These are phyloP conservation scores for Sminthurides aquaticus DNA, from an alignment of 2,888 invertebrate species.

Conservation along the genomic window DNA sequence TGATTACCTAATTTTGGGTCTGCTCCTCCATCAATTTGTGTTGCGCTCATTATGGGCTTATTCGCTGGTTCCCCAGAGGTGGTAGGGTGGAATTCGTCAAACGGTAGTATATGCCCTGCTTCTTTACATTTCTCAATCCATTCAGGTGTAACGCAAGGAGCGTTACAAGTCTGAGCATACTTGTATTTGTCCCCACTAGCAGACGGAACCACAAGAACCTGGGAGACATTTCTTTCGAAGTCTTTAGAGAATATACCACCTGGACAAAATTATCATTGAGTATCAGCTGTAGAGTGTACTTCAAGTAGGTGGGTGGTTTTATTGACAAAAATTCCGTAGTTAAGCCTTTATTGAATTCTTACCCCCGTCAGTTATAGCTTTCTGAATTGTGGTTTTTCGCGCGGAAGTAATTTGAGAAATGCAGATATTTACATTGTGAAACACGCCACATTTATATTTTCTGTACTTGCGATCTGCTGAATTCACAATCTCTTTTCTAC, in stretches of 20 bases:
- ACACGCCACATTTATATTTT: conserved; percentile 59
- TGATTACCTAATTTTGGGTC: too few species aligned
- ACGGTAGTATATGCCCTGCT: conserved; percentile 61
- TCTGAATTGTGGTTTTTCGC: conserved; percentile 60
- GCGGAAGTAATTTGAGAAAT: conserved; percentile 63
- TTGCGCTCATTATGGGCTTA: neutral
- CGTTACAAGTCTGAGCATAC: conserved; percentile 53
- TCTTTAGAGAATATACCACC: conserved; percentile 56
- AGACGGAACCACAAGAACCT: conserved; percentile 53
- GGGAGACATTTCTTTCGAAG: conserved; percentile 51
- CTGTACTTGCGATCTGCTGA: conserved; percentile 61
- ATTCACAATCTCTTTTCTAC: conserved; percentile 55
- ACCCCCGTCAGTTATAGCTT: conserved; percentile 65
- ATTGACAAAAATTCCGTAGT: neutral
- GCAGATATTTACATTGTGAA: conserved; percentile 69
- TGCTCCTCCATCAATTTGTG: conserved; percentile 8
- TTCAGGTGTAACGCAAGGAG: conserved; percentile 63
- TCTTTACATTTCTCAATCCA: conserved; percentile 76
- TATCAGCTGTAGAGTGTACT: too few species aligned
- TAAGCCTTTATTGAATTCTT: conserved; percentile 49
- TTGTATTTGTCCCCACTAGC: conserved; percentile 65
- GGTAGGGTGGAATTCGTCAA: conserved; percentile 51
- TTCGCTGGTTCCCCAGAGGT: neutral
- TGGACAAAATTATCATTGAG: conserved; percentile 44
- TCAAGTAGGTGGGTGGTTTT: too few species aligned